Base-by-base conservation (phyloP, 2,113 vertebrate genomes). In the Ellobius talpinus region DNA sequence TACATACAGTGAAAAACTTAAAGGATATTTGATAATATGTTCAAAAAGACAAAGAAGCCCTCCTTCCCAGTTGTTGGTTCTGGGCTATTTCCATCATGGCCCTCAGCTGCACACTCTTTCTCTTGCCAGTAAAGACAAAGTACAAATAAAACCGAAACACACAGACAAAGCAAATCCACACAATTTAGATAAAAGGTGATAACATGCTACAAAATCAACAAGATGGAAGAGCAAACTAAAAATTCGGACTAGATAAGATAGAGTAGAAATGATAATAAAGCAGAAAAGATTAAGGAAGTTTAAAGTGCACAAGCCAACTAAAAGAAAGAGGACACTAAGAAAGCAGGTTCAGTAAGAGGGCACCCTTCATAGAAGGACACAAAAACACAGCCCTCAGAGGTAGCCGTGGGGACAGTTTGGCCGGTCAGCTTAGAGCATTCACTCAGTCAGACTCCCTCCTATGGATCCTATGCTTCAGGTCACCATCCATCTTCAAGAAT, bases 141-240 rank as follows among this genome's bases (percentile, higher is more conserved):
- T 84, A 13, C 58, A 87, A 96, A 96, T 87, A 89, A 93, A 96
- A 73, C 26, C 39, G 36, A 96, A 87, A 14, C 61, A 72, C 16
- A 50, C 52, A 21, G 61, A 70, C 42, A 95, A 94, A 97, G 52
- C 66, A 81, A 96, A 90, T 76, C 39, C 39, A 87, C 58, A 50
- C 77, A 96, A 91, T 87, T 97, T 94, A 95, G 77, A 96, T 95
- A 58, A 91, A 81, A 94, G 42, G 26, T 33, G 63, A 93, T 96
- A 87, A 65, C 31, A 7, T 11, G 8, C 29, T 17, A 92, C 84
- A 94, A 97, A 96, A 90, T 89, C 87, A 95, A 55, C 21, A 76
- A 93, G 86, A 89, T 47, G 52, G 93, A 97, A 92, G 11, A 89
- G n/a, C 96, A 96, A 95, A 86, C 82, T 94, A 89, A 96, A 94